phyloP scores from a whole-genome alignment of 2,113 vertebrate species.

The Saccopteryx leptura region DNA sequence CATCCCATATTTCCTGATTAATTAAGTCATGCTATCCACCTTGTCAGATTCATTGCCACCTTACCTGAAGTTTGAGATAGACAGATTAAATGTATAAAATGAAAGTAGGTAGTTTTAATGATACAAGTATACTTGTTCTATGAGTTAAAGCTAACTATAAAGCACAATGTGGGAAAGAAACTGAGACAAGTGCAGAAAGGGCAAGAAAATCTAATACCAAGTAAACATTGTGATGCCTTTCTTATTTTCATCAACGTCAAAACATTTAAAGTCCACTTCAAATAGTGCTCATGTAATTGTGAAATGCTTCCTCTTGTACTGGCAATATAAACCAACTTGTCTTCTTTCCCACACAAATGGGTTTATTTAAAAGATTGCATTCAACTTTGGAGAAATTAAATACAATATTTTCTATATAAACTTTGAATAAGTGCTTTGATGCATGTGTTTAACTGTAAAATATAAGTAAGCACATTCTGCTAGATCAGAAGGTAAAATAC shows the following conservation, averaged over 20 bases:
- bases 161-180: neutral
- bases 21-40: neutral
- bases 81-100: slow-evolving; percentile 20
- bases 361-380: neutral
- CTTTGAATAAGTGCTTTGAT: neutral
- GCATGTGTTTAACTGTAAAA: neutral
- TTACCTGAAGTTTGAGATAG: slow-evolving; percentile 32
- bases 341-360: neutral
- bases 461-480: neutral
- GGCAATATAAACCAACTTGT: rapidly evolving
- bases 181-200: neutral
- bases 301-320: neutral
- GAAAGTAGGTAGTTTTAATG: neutral
- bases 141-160: neutral
- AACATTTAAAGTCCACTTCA: neutral
- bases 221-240: neutral
- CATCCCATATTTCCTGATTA: slow-evolving; percentile 63
- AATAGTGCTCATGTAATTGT: neutral
- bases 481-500: neutral
- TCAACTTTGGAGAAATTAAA: neutral
- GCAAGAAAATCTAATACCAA: neutral
- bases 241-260: neutral
- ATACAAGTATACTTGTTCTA: neutral
- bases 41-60: slow-evolving; percentile 5
- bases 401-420: neutral